phyloP scores from a whole-genome alignment of 2,888 invertebrate genomes.

The Lucinisca nassula region DNA sequence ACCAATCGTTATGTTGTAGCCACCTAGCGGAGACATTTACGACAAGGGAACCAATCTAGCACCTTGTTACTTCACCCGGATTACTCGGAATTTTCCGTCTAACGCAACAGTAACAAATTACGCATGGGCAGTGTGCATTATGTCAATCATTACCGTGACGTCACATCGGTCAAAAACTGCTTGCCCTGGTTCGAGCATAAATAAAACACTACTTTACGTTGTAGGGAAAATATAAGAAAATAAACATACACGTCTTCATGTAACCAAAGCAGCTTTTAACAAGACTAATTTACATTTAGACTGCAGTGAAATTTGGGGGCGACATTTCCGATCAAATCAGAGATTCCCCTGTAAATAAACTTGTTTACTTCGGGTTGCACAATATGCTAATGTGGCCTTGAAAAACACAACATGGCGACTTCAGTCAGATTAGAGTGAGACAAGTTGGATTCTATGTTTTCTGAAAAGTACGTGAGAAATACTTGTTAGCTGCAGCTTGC shows the following conservation, averaged over 20 bases:
- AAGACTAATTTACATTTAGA: no score
- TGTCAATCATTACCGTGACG: background rate
- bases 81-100: no score
- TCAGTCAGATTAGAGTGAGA: background rate
- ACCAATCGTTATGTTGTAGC: no score
- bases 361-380: background rate
- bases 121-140: constrained; percentile 1
- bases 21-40: no score
- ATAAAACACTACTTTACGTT: background rate
- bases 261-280: no score
- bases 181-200: background rate
- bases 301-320: no score
- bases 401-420: constrained; percentile 61
- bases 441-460: background rate
- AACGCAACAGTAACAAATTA: background rate
- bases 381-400: constrained; percentile 10
- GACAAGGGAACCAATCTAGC: no score
- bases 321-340: background rate
- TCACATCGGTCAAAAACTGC: background rate
- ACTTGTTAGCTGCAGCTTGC: no score
- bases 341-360: background rate
- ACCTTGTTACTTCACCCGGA: no score
- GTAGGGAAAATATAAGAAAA: no score
- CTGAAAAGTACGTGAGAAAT: background rate
- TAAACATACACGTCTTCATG: no score